Evolutionary conservation across 2,797 vertebrate genomes (phyloP).

Genomic region (Mustela erminea): DNA sequence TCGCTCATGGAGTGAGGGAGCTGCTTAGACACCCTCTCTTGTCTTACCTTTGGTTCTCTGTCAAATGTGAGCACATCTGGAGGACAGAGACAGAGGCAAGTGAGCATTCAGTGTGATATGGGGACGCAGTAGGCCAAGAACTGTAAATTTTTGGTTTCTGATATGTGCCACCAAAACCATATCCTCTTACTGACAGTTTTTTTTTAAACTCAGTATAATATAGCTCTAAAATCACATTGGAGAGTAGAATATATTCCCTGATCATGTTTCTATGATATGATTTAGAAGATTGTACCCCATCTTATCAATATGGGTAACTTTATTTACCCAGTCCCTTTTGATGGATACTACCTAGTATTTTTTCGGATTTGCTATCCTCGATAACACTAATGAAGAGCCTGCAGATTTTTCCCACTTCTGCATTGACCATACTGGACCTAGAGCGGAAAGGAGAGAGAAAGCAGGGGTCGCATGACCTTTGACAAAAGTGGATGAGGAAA

Average conservation of each 20-base stretch:
- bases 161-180: background rate
- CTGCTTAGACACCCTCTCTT: background rate
- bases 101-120: accelerated
- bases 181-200: background rate
- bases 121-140: background rate
- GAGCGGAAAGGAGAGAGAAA: background rate
- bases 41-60: background rate
- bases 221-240: background rate
- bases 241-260: background rate
- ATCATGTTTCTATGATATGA: background rate
- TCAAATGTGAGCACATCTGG: background rate
- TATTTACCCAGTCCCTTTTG: background rate
- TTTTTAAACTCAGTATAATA: background rate
- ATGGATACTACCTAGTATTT: background rate
- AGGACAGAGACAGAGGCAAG: background rate
- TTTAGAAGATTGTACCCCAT: background rate
- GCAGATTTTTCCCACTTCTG: background rate
- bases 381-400: background rate
- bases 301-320: background rate
- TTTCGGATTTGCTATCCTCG: background rate
- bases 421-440: background rate
- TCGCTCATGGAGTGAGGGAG: background rate
- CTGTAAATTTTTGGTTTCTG: background rate
- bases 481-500: background rate
- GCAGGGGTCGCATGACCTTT: background rate